Evolutionary conservation across 2,113 vertebrate species (phyloP), one percentile per base, ranked within the genome.

Genomic region (Bombycilla garrulus): DNA sequence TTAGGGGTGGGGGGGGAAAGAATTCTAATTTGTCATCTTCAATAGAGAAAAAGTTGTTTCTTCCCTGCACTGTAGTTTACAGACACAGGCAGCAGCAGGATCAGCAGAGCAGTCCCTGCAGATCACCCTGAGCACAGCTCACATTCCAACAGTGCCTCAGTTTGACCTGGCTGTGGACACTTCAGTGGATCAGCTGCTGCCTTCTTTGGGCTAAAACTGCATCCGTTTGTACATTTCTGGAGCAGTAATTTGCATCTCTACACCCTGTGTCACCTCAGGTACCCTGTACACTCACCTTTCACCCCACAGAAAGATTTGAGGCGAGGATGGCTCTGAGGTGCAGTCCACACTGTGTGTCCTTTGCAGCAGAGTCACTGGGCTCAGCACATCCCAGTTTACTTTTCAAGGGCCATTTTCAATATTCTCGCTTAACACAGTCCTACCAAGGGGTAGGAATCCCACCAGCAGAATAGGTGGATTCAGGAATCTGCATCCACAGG

Each of bases 331-430:
- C 50, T 50, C 23, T 29, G 72, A 33, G 33, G 21, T 65, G n/a
- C 29, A 33, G 10, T 0, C 33, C 53, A 10, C 13, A 8, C 21
- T 10, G 0, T 0, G 11, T 18, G 17, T 33, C 58, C 47, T 45
- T 8, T 47, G 50, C 64, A 77, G 47, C n/a, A 54, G 19, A 47
- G 16, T 44, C 23, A 5, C 23, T 56, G 61, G n/a, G 15, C 31
- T 79, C 29, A 47, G 40, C 6, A 3, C 4, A 0, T 54, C 81
- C 40, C 33, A 25, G 6, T 36, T 64, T 6, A 7, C 40, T 79
- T 54, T 56, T 42, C 8, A 26, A n/a, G 53, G 44, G 23, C 38
- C 35, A 28, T 21, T 35, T 54, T 61, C 57, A 57, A 8, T 11
- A 6, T 15, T 22, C 28, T 53, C 4, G 0, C 7, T 18, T 9